Evolutionary conservation across 2,797 vertebrate species (phyloP).

Genomic region (Coracias cyanogaster): DNA sequence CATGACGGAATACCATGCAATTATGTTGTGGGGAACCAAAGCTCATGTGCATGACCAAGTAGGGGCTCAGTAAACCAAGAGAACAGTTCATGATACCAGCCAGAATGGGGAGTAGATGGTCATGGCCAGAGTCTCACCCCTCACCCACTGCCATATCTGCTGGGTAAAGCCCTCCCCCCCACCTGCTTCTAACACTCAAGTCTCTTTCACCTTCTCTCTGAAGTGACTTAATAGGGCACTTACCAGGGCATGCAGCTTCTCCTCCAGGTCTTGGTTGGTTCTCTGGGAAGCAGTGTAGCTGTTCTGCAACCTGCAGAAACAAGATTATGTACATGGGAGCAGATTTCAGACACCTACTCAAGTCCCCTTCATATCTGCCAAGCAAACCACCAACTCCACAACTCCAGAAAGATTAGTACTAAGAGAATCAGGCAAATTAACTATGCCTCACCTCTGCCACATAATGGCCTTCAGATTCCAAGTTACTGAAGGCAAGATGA

Average conservation of each 20-base stretch:
- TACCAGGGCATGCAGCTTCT: conserved; percentile 96
- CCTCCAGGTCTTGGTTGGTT: conserved; percentile 96
- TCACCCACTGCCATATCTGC: neutral
- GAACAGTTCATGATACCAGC: neutral
- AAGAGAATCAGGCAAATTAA: neutral
- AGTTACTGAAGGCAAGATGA: neutral
- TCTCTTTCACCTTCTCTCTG: neutral
- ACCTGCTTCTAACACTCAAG: neutral
- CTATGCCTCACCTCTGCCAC: neutral
- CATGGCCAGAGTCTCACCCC: neutral
- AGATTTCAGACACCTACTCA: neutral
- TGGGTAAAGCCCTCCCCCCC: neutral
- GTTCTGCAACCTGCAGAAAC: conserved; percentile 90
- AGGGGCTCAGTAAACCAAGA: neutral
- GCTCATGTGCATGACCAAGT: conserved; percentile 37
- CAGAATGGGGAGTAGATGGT: neutral
- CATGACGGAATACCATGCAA: conserved; percentile 44
- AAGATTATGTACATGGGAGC: neutral
- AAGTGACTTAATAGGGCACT: conserved; percentile 9
- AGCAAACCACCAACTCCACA: neutral
- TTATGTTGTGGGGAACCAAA: conserved; percentile 42
- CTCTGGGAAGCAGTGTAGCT: conserved; percentile 97
- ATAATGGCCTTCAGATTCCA: neutral
- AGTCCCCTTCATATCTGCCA: neutral
- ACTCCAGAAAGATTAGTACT: neutral